A percentile compares a stretch with the other conserved stretches of the same genome.
Evolutionary conservation across 2,888 invertebrate genomes (phyloP).

Genomic region (Anaspis maculata): DNA sequence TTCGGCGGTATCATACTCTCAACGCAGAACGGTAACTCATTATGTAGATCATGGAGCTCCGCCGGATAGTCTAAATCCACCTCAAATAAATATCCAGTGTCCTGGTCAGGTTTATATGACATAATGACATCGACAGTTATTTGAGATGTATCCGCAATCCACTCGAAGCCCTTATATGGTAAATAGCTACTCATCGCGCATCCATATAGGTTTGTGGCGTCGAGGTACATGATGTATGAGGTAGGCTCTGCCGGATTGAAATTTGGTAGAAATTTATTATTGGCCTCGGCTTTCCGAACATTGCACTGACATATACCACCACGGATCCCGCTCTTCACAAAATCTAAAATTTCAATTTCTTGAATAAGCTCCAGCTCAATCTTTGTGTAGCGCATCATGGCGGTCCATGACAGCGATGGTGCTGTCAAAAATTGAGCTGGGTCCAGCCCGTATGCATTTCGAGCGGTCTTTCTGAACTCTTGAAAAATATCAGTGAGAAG

Average conservation of each 20-base stretch:
- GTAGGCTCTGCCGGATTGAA: constrained; percentile 8
- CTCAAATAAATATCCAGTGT: constrained; percentile 28
- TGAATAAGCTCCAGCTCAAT: constrained; percentile 24
- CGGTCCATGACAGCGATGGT: constrained; percentile 7
- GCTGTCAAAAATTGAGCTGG: constrained; percentile 8
- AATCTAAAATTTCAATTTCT: constrained; percentile 24
- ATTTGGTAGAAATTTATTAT: constrained; percentile 25
- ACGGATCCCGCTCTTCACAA: constrained; percentile 26
- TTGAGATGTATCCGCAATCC: constrained; percentile 37
- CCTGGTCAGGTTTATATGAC: not conserved
- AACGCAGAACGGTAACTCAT: constrained; percentile 31
- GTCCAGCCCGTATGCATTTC: constrained; percentile 4
- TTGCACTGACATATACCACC: constrained; percentile 29
- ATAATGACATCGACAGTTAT: constrained; percentile 2
- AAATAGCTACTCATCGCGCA: constrained; percentile 51
- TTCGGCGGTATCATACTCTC: too few species aligned
- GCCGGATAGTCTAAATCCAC: constrained; percentile 26
- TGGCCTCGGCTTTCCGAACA: constrained; percentile 24
- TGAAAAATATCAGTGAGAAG: constrained; percentile 15
- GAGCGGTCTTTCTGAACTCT: constrained; percentile 13
- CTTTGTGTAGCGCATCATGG: constrained; percentile 19
- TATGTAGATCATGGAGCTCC: constrained; percentile 26
- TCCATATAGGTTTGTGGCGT: constrained; percentile 41
- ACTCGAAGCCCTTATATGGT: constrained; percentile 94
- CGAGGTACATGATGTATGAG: constrained; percentile 23